Conservation (phyloP, 2,888 invertebrate species). For the Oligia strigilis region DNA sequence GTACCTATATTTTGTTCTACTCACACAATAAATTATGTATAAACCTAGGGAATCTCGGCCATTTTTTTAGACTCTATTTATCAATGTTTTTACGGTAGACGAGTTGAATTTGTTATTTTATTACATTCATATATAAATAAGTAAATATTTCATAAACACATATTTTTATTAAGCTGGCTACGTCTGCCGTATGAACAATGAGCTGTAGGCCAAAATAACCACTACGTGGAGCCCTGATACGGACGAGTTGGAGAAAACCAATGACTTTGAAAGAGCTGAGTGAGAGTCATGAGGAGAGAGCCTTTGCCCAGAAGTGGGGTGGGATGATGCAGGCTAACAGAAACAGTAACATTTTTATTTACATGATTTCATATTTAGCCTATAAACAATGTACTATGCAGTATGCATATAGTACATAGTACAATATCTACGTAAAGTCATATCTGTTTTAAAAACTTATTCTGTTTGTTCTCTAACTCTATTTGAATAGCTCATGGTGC, state of each 20-base stretch:
- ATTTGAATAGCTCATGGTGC: not conserved
- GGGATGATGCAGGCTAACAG: too few relatives aligned
- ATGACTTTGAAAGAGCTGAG: too few relatives aligned
- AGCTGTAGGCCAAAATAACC: too few relatives aligned
- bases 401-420: not conserved
- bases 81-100: constrained; percentile 41
- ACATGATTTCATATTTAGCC: not conserved
- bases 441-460: constrained; percentile 9
- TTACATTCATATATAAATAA: not conserved
- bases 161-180: not conserved
- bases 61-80: constrained; percentile 36
- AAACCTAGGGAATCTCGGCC: constrained; percentile 27
- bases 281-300: too few relatives aligned
- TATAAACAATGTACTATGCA: not conserved
- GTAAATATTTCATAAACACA: not conserved
- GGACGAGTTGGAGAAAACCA: too few relatives aligned
- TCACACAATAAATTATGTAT: constrained; percentile 58
- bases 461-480: not conserved
- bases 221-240: too few relatives aligned
- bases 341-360: not conserved
- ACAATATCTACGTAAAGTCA: not conserved
- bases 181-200: not conserved
- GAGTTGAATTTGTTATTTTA: constrained; percentile 39
- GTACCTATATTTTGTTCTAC: constrained; percentile 50
- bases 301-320: too few relatives aligned